Base-by-base conservation (phyloP, 2,113 vertebrate species). In the Ardeotis arabs region DNA sequence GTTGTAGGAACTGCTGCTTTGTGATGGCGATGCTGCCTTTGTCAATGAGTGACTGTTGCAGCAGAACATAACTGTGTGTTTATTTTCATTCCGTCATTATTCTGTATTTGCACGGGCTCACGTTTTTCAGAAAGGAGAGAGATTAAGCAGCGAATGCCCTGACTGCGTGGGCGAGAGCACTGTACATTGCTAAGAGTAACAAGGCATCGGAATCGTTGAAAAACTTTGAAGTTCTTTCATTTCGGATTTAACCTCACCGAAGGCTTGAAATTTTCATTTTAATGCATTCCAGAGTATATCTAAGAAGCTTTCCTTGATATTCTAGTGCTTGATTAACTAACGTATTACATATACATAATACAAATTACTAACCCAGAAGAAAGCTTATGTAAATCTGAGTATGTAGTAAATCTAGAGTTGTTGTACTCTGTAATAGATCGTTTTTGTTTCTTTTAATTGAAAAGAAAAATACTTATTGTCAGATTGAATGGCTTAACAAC, bases 401-500 rank as follows among this genome's bases (percentile, higher is more conserved):
- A 6, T 53, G 12, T 50, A 74, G 52, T 74, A 81, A 72, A 72
- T 50, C 7, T 56, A 31, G 78, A 69, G 33, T 45, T 29, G 9
- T 41, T 87, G n/a, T 88, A 45, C n/a, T 84, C 66, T 52, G 31
- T 70, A 74, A 72, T 27, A 81, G 45, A 73, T 56, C 23, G 47
- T 19, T 92, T 87, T 86, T 91, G n/a, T 77, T 93, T 55, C n/a
- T 69, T 79, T 37, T 81, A 92, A 88, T 82, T 69, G 78, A 70
- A 63, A 86, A 60, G 28, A 84, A 59, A 62, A 70, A 53, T 49
- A 55, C 4, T 76, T 82, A 52, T 13, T 88, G 70, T 24, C 18
- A 67, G 59, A 62, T 70, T 37, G 68, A 75, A 64, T 85, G 28
- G 8, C 62, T 21, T 70, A 85, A 39, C 29, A 81, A 4, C 50